These are phyloP conservation scores for Mus spicilegus DNA, from an alignment of 2,113 vertebrate species.

Conservation along the genomic window DNA sequence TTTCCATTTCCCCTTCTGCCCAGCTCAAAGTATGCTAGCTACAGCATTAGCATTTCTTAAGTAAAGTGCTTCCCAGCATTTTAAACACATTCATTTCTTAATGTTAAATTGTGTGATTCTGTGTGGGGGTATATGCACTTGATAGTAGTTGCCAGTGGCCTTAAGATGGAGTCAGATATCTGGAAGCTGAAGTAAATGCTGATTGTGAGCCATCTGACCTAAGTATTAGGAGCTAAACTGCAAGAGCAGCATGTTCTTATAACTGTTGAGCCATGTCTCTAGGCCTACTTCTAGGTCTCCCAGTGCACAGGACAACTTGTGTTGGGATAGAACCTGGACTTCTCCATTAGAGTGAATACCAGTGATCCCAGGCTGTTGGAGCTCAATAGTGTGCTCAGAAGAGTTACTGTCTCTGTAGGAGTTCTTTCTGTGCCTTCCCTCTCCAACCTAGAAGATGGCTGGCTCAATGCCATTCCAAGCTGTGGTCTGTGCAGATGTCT, in stretches of 20 bases:
- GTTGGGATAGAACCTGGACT: neutral
- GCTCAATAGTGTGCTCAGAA: neutral
- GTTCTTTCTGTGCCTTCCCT: neutral
- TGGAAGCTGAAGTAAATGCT: neutral
- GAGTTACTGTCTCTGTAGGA: neutral
- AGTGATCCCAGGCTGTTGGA: neutral
- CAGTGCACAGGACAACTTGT: neutral
- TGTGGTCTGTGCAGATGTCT: neutral
- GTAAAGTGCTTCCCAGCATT: neutral
- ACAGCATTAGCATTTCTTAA: neutral
- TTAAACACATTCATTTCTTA: neutral
- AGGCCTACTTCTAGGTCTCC: neutral
- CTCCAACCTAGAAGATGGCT: neutral
- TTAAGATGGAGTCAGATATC: neutral
- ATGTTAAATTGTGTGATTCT: neutral
- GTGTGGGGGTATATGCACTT: neutral
- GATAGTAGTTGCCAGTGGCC: neutral
- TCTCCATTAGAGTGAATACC: neutral
- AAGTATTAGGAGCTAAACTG: neutral
- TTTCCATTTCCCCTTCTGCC: neutral
- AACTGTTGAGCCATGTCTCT: neutral
- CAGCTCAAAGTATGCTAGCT: neutral
- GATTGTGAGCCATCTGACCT: neutral
- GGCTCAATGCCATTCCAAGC: neutral
- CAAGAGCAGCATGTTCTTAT: neutral